phyloP scores from a whole-genome alignment of 2,888 invertebrate genomes.

The Teleiodes luculella region DNA sequence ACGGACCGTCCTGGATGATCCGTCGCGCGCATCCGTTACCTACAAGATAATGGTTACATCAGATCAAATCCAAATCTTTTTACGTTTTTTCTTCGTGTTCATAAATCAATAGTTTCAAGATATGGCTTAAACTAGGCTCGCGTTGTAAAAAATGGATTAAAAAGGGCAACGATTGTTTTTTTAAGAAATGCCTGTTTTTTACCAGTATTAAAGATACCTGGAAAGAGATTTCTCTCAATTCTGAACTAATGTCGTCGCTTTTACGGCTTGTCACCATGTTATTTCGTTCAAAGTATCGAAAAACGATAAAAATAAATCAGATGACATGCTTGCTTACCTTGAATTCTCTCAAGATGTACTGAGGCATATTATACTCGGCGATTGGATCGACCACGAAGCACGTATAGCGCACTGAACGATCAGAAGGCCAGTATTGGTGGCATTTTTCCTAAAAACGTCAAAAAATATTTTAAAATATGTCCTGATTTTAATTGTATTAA shows the following conservation, averaged over 20 bases:
- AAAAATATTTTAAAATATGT: neutral
- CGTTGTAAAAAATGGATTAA: too few species aligned
- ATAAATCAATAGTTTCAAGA: too few species aligned
- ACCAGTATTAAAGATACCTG: too few species aligned
- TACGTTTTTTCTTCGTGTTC: too few species aligned
- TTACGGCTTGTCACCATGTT: too few species aligned
- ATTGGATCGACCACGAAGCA: conserved; percentile 99
- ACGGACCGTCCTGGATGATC: conserved; percentile 95
- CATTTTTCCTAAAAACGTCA: conserved; percentile 91
- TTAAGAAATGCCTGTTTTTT: too few species aligned
- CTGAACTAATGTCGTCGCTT: too few species aligned
- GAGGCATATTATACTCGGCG: conserved; percentile 99
- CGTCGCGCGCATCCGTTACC: conserved; percentile 98
- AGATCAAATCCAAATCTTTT: too few species aligned
- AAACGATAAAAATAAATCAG: neutral
- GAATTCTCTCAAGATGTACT: conserved; percentile 98
- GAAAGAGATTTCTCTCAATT: too few species aligned
- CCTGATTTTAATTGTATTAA: neutral
- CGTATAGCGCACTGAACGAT: conserved; percentile 97
- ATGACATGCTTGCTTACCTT: conserved; percentile 78
- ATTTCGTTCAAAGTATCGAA: too few species aligned
- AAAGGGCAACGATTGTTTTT: too few species aligned
- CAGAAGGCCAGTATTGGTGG: conserved; percentile 99
- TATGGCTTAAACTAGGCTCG: too few species aligned
- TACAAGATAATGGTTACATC: conserved; percentile 30